These are phyloP conservation scores for Aphidoletes aphidimyza DNA, from an alignment of 2,888 invertebrate species.

Conservation along the genomic window DNA sequence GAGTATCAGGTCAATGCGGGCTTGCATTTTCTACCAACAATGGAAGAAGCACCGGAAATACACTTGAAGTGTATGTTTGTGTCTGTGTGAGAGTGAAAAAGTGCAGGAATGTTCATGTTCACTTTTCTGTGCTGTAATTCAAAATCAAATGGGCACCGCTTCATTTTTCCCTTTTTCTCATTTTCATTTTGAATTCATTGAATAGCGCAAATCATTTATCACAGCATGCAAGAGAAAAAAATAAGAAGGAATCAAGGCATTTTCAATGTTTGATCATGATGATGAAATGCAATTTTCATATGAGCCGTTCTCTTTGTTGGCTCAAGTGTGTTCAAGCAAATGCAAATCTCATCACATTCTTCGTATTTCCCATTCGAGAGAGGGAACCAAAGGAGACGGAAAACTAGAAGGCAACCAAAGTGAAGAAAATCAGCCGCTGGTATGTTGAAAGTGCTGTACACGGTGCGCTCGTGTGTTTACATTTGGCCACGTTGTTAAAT, in stretches of 20 bases:
- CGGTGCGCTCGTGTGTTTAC: conserved; percentile 19
- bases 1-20: not conserved
- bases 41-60: not conserved
- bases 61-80: not conserved
- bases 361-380: not conserved
- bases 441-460: too few relatives aligned
- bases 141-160: not conserved
- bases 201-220: conserved; percentile 6
- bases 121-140: not conserved
- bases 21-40: too few relatives aligned
- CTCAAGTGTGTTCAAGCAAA: conserved; percentile 37
- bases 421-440: not conserved
- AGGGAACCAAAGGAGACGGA: not conserved
- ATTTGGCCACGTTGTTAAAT: conserved; percentile 49
- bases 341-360: conserved; percentile 48
- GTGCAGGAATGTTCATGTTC: not conserved
- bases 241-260: not conserved
- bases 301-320: not conserved
- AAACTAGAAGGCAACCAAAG: not conserved
- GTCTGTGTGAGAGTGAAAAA: too few relatives aligned
- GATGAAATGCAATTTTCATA: conserved; percentile 46
- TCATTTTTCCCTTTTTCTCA: too few relatives aligned
- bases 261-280: conserved; percentile 11
- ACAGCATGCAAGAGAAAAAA: conserved; percentile 34
- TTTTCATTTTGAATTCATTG: conserved; percentile 27